Evolutionary conservation across 1,140 invertebrate species (phyloP), one percentile per base, ranked within the genome.

Genomic region (Helicoverpa zea): DNA sequence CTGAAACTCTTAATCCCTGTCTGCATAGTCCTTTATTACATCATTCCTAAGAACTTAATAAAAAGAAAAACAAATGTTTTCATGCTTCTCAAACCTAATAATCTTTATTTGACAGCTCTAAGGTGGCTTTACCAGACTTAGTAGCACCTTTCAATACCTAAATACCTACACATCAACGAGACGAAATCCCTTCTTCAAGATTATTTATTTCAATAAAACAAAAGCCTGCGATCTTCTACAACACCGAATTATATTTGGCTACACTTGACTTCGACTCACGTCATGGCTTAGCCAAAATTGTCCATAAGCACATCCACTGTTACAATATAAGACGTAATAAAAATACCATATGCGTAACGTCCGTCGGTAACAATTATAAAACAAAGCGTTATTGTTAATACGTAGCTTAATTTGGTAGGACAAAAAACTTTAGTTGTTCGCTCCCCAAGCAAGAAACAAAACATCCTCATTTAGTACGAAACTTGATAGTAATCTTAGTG

Each of bases 381-480:
- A 84, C 81, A 84, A 84, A 84, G 79, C 77, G 52, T 79, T 77
- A 79, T 83, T 77, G 58, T 76, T 84, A 63, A 76, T 81, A 78
- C 52, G 75, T 76, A 81, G 76, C 80, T 79, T 82, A 82, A 87
- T 87, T 83, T 83, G 82, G 81, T 56, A 14, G 68, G 52, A 83
- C 84, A 90, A 92, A 89, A 91, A 90, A 88, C 30, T 58, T 47
- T 23, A 11, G 16, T 89, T 89, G 85, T 86, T 88, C 82, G 61
- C 30, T 82, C 85, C 16, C 56, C 73, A 16, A 49, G 16, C 49
- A 51, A 84, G 76, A 85, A 85, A 87, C 84, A 88, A 87, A 88
- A 89, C 89, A 87, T 89, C 87, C 88, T 88, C 88, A 88, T 86
- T 89, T 87, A 86, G 86, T 88, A 81, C 78, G 59, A 83, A 76